Evolutionary conservation across 2,113 vertebrate genomes (phyloP), one percentile per base, ranked within the genome.

Genomic region (Pterophyllum scalare): DNA sequence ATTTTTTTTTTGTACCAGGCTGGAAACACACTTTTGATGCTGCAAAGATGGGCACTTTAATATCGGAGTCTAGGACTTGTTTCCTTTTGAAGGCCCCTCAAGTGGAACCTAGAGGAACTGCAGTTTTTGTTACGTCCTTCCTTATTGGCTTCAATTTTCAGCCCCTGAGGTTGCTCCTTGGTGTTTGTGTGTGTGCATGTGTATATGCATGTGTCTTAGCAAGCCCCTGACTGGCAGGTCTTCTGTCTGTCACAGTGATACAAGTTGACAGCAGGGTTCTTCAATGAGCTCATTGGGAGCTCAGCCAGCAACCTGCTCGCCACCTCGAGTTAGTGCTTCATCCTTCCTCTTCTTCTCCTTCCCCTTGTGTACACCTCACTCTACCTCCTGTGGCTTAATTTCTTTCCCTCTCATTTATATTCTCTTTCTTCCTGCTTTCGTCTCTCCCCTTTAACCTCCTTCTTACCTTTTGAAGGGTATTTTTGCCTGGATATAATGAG

Each of bases 291-390:
- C 81, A 70, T 67, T 92, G 91, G 91, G 91, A 91, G 89, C 76
- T 84, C 70, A 86, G 91, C 91, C 93, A 94, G 82, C 87, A 93
- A 93, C 79, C 88, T 87, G 89, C 90, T 76, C 72, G 82, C 84
- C 74, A 62, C 58, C 77, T 85, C 76, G n/a, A 56, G 75, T 88
- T 88, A 80, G 61, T 52, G 28, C 81, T 11, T 72, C 79, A 59
- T 81, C 56, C 75, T 70, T 82, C 67, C 62, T 46, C 26, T 52
- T 52, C 26, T 13, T 64, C 24, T 40, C 22, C 33, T 57, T 79
- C 26, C 40, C 70, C 54, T 59, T n/a, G 4, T 56, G 31, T 64
- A 86, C 58, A 75, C 77, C 72, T 76, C 22, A 57, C 72, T 82
- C 52, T 49, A 56, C 62, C 84, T 84, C 86, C 26, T 43, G 74